These are phyloP conservation scores for Neotoxoptera formosana DNA, from an alignment of 1,140 invertebrate species.

Conservation along the genomic window DNA sequence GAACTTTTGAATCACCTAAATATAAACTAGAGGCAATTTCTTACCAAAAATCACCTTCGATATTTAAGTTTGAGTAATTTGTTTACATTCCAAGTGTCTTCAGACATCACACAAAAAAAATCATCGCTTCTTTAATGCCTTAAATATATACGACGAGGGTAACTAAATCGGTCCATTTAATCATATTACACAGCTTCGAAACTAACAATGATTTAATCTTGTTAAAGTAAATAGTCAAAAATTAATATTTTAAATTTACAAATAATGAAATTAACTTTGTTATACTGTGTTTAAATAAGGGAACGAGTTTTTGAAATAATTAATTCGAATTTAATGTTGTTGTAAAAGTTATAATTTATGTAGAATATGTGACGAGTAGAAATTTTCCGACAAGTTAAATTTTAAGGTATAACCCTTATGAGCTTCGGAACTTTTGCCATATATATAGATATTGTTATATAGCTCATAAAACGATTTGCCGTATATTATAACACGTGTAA, in stretches of 20 bases:
- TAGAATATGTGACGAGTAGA: slow-evolving; percentile 3
- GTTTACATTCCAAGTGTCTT: too few relatives aligned
- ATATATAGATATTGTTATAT: background rate
- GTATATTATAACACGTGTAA: background rate
- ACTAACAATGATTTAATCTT: background rate
- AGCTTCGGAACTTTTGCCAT: background rate
- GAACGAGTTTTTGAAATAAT: slow-evolving; percentile 17
- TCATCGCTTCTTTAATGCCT: too few relatives aligned
- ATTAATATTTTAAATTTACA: background rate
- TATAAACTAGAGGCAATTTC: too few relatives aligned
- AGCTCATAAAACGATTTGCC: background rate
- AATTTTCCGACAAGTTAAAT: background rate
- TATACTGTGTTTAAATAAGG: background rate
- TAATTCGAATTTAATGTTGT: slow-evolving; percentile 20
- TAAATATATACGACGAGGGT: background rate
- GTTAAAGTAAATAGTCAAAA: background rate
- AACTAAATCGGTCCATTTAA: background rate
- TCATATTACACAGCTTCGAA: background rate
- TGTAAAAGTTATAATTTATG: slow-evolving; percentile 31
- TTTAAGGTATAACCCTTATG: background rate
- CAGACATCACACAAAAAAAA: too few relatives aligned
- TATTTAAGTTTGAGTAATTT: too few relatives aligned
- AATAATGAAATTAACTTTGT: background rate
- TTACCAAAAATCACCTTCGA: too few relatives aligned
- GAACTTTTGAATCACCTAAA: too few relatives aligned